Base-by-base conservation (phyloP, 2,888 invertebrate genomes). In the Thumatha senex region DNA sequence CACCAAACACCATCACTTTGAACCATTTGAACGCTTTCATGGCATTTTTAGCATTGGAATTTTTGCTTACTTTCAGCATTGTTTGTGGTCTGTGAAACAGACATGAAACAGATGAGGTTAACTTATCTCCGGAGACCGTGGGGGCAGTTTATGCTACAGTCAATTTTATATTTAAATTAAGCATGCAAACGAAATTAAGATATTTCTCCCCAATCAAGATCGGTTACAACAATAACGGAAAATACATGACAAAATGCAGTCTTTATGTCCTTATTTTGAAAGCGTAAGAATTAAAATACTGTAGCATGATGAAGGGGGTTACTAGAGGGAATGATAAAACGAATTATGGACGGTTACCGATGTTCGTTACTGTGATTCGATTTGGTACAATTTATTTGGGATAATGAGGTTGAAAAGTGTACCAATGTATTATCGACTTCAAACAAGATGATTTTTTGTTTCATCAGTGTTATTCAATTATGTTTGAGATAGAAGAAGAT, bases 321-420 rank as follows among this genome's bases (percentile, higher is more conserved):
- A 78, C 76, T 76, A 71, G 71, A 63, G 68, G 78, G 78, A 82
- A 84, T 83, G 73, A 70, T 73, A 76, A 80, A 81, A 70, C 55
- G 70, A 76, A 81, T 84, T 75, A 80, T 72, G 38, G 33, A 58
- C 51, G 64, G 74, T 67, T 69, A 68, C 74, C 59, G 76, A 75
- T 72, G 64, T 70, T 80, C 74, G 76, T 75, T 79, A 76, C 56
- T 54, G 67, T 74, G 73, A 76, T 70, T 73, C 58, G 57, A 58
- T 65, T 68, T 59, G 40, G 42, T 59, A 46, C 56, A 57, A 67
- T 67, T 67, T 46, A 51, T 11, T 45, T 18, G 39, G 38, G 40
- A 36, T 29, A 54, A 58, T 61, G 38, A 58, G 56, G 49, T 52
- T 66, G 51, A 49, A 48, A 45, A 48, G 7, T 13, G 12, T 53